These are phyloP conservation scores for Ibidorhyncha struthersii DNA, from an alignment of 2,113 vertebrate species.

Conservation along the genomic window DNA sequence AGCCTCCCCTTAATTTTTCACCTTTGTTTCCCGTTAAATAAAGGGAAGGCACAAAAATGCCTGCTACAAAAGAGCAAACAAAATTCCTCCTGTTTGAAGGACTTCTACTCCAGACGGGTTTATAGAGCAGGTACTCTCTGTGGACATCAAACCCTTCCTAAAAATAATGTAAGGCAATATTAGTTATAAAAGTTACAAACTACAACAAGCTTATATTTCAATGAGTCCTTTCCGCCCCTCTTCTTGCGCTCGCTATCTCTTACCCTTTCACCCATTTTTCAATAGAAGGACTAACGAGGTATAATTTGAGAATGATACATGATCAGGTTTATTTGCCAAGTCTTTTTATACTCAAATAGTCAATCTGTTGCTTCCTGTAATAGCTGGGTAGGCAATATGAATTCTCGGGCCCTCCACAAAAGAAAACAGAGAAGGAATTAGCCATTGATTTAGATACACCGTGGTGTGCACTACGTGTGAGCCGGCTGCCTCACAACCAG, in stretches of 20 bases:
- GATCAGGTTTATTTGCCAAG: background rate
- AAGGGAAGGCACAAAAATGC: background rate
- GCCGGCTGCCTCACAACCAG: background rate
- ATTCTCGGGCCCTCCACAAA: background rate
- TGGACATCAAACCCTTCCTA: background rate
- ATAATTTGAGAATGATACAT: background rate
- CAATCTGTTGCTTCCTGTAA: background rate
- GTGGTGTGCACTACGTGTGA: background rate
- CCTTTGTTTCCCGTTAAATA: background rate
- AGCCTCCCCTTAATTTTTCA: background rate
- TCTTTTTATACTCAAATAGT: background rate
- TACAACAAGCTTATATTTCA: background rate
- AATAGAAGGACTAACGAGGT: background rate
- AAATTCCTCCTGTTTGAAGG: background rate
- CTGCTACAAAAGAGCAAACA: background rate
- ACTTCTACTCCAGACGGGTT: background rate
- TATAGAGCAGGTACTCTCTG: background rate
- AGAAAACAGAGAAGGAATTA: background rate
- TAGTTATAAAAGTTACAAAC: background rate
- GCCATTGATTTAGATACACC: background rate
- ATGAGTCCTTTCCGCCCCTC: background rate
- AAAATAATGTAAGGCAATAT: background rate
- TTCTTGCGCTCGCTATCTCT: background rate
- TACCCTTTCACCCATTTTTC: background rate
- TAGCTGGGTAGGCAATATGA: background rate